phyloP scores from a whole-genome alignment of 2,888 invertebrate species.

The Dasypogon diadema region DNA sequence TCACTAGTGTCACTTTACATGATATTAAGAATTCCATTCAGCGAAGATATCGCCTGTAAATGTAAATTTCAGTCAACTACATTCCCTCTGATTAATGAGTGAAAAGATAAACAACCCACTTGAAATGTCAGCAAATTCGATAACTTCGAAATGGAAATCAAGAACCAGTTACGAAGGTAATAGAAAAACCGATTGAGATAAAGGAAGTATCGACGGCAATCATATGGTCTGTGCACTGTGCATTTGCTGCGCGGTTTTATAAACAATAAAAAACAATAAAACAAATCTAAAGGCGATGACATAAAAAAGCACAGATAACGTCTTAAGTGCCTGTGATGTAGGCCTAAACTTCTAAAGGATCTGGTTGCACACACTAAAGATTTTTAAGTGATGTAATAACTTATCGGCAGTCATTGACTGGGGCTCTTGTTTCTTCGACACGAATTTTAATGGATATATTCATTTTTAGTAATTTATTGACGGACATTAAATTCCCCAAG shows the following conservation, averaged over 20 bases:
- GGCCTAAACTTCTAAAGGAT: constrained; percentile 22
- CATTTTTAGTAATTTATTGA: too few species aligned
- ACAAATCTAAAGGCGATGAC: constrained; percentile 32
- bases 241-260: neutral
- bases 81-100: constrained; percentile 48
- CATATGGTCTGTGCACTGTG: neutral
- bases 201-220: neutral
- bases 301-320: constrained; percentile 28
- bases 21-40: neutral
- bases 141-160: constrained; percentile 50
- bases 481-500: too few species aligned
- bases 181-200: constrained; percentile 27
- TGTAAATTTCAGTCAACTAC: constrained; percentile 3
- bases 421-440: neutral
- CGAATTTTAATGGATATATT: too few species aligned
- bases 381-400: constrained; percentile 23
- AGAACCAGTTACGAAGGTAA: constrained; percentile 47
- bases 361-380: constrained; percentile 15
- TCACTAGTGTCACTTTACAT: neutral
- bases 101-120: constrained; percentile 55
- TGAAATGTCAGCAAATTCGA: constrained; percentile 55
- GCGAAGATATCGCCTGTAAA: neutral
- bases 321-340: constrained; percentile 29
- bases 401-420: neutral
- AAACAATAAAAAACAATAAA: constrained; percentile 37